Conservation (phyloP, 2,113 vertebrate genomes). For the Neoarius graeffei region DNA sequence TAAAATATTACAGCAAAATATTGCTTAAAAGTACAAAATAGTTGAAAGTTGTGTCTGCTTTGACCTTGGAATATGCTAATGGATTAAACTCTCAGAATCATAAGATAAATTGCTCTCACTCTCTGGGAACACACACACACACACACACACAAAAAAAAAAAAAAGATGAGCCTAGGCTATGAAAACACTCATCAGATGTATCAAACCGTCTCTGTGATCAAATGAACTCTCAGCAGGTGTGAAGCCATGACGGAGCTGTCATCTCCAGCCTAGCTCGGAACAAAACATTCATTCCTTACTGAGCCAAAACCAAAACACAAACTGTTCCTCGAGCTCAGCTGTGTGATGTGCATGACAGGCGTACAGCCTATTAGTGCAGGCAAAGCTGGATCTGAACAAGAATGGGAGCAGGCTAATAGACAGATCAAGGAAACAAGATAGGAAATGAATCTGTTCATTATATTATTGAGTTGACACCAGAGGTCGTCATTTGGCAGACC, state of each 20-base stretch:
- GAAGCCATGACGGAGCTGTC: slow-evolving; percentile 40
- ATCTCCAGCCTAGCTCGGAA: slow-evolving; percentile 25
- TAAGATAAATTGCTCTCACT: not conserved
- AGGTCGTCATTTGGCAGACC: not conserved
- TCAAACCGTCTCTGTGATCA: not conserved
- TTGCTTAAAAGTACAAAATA: no score
- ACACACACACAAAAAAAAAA: not conserved
- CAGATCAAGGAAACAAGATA: not conserved
- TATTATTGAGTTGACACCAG: not conserved
- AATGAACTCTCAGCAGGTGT: slow-evolving; percentile 27
- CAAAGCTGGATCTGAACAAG: slow-evolving; percentile 13
- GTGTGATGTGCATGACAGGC: slow-evolving; percentile 39
- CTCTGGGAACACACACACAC: not conserved
- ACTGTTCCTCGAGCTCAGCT: slow-evolving; percentile 20
- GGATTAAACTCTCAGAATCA: not conserved
- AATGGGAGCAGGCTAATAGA: not conserved
- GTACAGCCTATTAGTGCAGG: slow-evolving; percentile 9
- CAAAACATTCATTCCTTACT: slow-evolving; percentile 38
- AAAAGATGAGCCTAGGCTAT: slow-evolving; percentile 1
- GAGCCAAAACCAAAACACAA: slow-evolving; percentile 38
- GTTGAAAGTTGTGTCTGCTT: not conserved
- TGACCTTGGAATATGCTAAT: not conserved
- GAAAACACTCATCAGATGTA: slow-evolving; percentile 1
- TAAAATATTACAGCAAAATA: not conserved
- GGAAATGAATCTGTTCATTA: not conserved